phyloP scores from a whole-genome alignment of 2,888 invertebrate genomes.

The Drosophila koepferae region DNA sequence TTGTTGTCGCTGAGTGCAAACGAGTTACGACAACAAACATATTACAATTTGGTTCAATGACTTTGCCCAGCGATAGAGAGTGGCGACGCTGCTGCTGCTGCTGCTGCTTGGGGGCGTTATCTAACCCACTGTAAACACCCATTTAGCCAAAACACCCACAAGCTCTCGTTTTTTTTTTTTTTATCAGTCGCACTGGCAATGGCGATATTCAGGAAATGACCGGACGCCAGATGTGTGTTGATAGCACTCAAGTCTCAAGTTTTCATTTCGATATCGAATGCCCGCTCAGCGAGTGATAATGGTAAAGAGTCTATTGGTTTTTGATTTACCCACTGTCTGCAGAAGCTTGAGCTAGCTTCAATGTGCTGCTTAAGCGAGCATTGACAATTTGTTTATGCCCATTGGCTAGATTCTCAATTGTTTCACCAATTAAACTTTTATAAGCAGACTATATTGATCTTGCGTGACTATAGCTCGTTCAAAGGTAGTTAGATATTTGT shows the following conservation, averaged over 20 bases:
- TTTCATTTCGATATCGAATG: constrained; percentile 1
- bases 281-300: background rate
- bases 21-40: constrained; percentile 80
- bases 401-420: background rate
- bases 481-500: background rate
- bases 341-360: background rate
- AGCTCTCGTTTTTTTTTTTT: constrained; percentile 35
- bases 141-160: constrained; percentile 65
- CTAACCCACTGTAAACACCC: constrained; percentile 60
- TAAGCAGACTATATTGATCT: background rate
- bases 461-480: constrained; percentile 3
- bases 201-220: constrained; percentile 41
- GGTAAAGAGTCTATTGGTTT: background rate
- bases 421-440: background rate
- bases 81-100: constrained; percentile 9
- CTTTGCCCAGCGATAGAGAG: constrained; percentile 72
- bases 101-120: constrained; percentile 52
- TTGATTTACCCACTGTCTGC: background rate
- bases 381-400: background rate
- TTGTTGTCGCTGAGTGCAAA: constrained; percentile 68
- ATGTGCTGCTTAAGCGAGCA: background rate
- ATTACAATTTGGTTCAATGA: constrained; percentile 79
- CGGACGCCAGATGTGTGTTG: constrained; percentile 55
- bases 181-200: constrained; percentile 25
- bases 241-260: constrained; percentile 30